Base-by-base conservation (phyloP, 2,113 vertebrate genomes). In the Cettia cetti region DNA sequence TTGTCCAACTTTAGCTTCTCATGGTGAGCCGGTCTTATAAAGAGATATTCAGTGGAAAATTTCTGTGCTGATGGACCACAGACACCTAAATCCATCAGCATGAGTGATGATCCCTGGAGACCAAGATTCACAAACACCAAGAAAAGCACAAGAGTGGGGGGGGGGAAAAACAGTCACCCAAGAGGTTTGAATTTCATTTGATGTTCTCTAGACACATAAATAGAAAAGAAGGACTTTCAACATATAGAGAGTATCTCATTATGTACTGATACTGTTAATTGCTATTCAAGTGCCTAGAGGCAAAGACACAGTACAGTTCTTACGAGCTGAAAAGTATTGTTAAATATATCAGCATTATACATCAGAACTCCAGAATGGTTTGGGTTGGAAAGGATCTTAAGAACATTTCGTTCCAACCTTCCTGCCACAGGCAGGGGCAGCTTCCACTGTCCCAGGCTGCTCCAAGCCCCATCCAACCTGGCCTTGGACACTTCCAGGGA, bases 181-280 rank as follows among this genome's bases (percentile, higher is more conserved):
- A 64, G 72, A 86, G 68, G 26, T 47, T 11, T 83, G 18, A 71
- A 68, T 78, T 74, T 80, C 54, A 77, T 82, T 82, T 90, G 61
- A 82, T 66, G 59, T 66, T 89, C 2, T 4, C 37, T 47, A 79
- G 35, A 83, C 27, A 52, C 10, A 2, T 15, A 81, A 78, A 27
- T 75, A 70, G 28, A 89, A 78, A 78, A 81, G 50, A 28, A 89
- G 27, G n/a, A 47, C 45, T 87, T 92, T 75, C 76, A 95, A 75
- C 39, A 56, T 74, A 68, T 18, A 91, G 10, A 60, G 53, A 65
- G 44, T 42, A 88, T 40, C 54, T 94, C 88, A 91, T 90, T 95
- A 93, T 59, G 56, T 66, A 80, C 71, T 44, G 82, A 88, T 88
- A 35, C 6, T 35, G 47, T 83, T 90, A 96, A 93, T 90, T 92